Evolutionary conservation across 2,797 vertebrate species (phyloP).

Genomic region (Xenops minutus): DNA sequence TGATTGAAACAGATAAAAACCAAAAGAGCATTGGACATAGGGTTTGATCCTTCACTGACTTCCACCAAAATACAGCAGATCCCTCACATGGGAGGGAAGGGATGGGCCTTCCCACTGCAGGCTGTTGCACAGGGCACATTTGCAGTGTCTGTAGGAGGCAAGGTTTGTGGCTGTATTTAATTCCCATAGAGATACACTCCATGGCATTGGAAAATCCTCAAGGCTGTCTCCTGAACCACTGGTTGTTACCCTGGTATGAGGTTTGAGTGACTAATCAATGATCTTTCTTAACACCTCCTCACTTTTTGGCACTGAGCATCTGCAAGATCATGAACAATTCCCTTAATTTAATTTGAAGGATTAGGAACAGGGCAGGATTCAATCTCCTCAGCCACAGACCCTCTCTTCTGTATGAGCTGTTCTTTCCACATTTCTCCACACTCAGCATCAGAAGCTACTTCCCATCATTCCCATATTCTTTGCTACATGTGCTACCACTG

Average conservation of each 20-base stretch:
- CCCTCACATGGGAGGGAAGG: neutral
- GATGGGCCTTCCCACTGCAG: neutral
- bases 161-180: neutral
- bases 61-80: neutral
- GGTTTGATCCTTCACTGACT: neutral
- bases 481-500: fast-evolving
- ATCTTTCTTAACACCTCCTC: neutral
- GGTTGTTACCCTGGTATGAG: neutral
- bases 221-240: neutral
- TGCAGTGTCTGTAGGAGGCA: neutral
- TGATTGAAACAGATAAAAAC: neutral
- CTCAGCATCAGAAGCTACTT: neutral
- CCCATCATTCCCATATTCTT: neutral
- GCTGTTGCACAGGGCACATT: fast-evolving
- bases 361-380: neutral
- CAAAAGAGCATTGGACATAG: fast-evolving
- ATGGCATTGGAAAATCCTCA: neutral
- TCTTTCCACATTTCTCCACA: neutral
- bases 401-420: neutral
- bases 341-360: neutral
- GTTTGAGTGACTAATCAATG: neutral
- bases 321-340: neutral
- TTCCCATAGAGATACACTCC: neutral
- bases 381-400: neutral
- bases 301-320: neutral